Percentiles rank a stretch among this genome's conserved stretches.
Evolutionary conservation across 2,797 vertebrate genomes (phyloP).

Genomic region (Gymnothorax javanicus): DNA sequence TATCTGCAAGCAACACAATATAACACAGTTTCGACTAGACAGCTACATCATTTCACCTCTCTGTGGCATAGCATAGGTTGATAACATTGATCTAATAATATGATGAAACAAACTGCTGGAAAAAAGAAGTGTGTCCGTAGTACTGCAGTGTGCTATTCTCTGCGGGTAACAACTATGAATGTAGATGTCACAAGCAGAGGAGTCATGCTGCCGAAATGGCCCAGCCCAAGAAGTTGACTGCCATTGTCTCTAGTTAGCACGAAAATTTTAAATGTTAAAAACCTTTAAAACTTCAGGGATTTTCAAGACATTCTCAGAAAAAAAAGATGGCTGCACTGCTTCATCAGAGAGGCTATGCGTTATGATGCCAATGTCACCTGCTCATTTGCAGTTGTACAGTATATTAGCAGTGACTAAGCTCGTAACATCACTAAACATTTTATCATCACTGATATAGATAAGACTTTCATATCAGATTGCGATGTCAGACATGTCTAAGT

Average conservation of each 20-base stretch:
- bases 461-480: not conserved
- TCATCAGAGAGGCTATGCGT: not conserved
- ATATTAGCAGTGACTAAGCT: not conserved
- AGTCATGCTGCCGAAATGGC: no score
- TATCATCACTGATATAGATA: slow-evolving; percentile 5
- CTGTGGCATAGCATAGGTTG: not conserved
- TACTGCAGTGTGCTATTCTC: no score
- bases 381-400: not conserved
- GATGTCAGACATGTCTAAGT: not conserved
- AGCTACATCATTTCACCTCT: slow-evolving; percentile 15
- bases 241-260: not conserved
- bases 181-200: no score
- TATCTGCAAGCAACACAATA: not conserved
- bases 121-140: not conserved
- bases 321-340: not conserved
- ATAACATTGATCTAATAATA: not conserved
- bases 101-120: not conserved
- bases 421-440: not conserved
- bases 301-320: slow-evolving; percentile 14
- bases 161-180: no score
- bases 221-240: no score
- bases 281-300: not conserved
- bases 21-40: not conserved
- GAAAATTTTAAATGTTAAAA: not conserved
- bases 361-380: not conserved